phyloP scores from a whole-genome alignment of 2,113 vertebrate species.

The Stictonetta naevosa region DNA sequence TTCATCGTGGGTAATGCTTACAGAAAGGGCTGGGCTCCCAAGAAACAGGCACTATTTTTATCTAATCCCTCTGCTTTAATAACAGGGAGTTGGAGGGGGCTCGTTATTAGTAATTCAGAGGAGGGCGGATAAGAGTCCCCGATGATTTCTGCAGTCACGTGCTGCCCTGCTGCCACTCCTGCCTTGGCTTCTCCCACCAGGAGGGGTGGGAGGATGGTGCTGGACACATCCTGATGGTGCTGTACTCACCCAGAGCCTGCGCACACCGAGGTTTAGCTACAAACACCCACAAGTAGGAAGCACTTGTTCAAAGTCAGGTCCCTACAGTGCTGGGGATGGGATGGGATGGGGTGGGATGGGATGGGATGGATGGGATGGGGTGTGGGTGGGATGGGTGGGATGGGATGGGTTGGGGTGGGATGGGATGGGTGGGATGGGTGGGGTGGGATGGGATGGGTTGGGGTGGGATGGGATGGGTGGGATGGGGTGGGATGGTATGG shows the following conservation, averaged over 20 bases:
- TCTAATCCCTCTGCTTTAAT: slow-evolving; percentile 58
- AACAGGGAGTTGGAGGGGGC: slow-evolving; percentile 62
- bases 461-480: too few species aligned
- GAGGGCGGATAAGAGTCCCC: slow-evolving; percentile 39
- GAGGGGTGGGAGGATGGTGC: neutral
- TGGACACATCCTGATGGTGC: neutral
- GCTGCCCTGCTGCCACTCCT: neutral
- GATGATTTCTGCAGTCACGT: neutral
- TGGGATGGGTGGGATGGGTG: too few species aligned
- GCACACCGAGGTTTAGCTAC: neutral
- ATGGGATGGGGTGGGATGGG: too few species aligned
- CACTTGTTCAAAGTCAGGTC: neutral
- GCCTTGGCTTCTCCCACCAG: neutral
- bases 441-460: too few species aligned
- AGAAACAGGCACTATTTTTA: slow-evolving; percentile 64
- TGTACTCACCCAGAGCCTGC: neutral
- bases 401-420: too few species aligned
- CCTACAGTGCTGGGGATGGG: neutral
- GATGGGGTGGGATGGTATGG: neutral
- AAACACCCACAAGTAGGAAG: neutral
- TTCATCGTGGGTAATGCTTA: neutral
- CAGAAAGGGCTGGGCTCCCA: neutral
- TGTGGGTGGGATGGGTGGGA: too few species aligned
- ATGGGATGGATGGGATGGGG: too few species aligned
- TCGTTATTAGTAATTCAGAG: slow-evolving; percentile 55